Percentiles rank a stretch among this genome's conserved stretches.
These are phyloP conservation scores for Verasper variegatus DNA, from an alignment of 2,113 vertebrate genomes.

Conservation along the genomic window DNA sequence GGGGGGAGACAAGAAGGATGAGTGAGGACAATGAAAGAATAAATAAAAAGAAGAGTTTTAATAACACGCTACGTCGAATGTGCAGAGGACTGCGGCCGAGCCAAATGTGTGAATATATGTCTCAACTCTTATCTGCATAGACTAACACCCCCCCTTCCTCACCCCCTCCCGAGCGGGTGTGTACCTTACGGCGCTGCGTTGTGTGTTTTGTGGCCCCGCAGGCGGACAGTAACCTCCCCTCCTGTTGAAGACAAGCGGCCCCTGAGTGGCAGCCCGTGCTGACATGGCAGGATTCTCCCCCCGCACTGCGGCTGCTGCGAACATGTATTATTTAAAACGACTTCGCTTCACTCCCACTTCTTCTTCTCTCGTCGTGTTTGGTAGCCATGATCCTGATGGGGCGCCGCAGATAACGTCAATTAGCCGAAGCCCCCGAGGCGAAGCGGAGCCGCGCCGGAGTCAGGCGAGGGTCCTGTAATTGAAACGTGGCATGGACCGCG, in stretches of 20 bases:
- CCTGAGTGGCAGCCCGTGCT: conserved; percentile 45
- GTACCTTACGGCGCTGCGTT: conserved; percentile 38
- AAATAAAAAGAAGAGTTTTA: conserved; percentile 47
- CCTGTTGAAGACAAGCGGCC: background rate
- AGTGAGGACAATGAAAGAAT: background rate
- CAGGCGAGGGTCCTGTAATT: too few relatives aligned
- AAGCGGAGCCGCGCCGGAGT: too few relatives aligned
- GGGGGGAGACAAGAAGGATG: background rate
- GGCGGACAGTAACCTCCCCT: conserved; percentile 1
- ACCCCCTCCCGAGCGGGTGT: conserved; percentile 12
- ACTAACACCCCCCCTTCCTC: background rate
- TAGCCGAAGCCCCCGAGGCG: too few relatives aligned
- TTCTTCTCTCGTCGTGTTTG: background rate
- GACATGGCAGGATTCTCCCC: conserved; percentile 12
- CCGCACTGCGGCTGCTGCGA: conserved; percentile 49
- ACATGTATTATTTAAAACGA: conserved; percentile 11
- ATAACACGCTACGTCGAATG: conserved; percentile 52
- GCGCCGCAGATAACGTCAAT: too few relatives aligned
- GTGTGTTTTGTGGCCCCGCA: conserved; percentile 24
- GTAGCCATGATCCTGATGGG: background rate
- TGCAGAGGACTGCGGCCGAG: conserved; percentile 12
- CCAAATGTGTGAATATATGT: conserved; percentile 31
- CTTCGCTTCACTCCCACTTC: background rate
- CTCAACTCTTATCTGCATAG: too few relatives aligned
- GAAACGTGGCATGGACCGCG: too few relatives aligned